Evolutionary conservation across 2,113 vertebrate genomes (phyloP).

Genomic region (Typhlomys cinereus): DNA sequence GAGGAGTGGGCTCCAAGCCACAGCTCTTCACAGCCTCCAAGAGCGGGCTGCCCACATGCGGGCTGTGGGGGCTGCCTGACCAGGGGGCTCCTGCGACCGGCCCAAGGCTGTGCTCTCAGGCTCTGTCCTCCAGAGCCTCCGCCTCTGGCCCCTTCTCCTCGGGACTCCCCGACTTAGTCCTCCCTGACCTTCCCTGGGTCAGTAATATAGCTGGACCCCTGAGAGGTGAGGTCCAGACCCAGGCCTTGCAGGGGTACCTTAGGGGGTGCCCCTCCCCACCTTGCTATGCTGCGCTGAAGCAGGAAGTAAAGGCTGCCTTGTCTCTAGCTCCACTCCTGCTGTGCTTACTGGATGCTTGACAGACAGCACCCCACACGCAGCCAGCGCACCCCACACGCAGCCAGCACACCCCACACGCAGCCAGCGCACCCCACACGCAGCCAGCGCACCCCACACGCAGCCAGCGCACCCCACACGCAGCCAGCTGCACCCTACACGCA

Average conservation of each 20-base stretch:
- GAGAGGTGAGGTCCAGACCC: not conserved
- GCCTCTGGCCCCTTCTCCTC: not conserved
- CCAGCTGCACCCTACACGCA: no score
- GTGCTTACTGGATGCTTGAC: no score
- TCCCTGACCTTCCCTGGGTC: not conserved
- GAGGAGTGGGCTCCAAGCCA: not conserved
- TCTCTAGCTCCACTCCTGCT: not conserved
- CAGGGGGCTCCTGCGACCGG: not conserved
- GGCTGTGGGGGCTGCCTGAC: not conserved
- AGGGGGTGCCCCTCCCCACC: not conserved
- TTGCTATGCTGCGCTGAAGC: not conserved
- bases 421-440: no score
- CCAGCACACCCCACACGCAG: no score
- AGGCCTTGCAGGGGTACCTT: not conserved
- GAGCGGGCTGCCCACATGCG: no score
- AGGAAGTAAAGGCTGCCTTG: not conserved
- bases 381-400: no score
- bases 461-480: no score
- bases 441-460: no score
- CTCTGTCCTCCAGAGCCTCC: not conserved
- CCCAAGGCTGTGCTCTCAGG: rapidly evolving
- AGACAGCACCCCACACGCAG: no score
- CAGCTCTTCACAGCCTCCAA: not conserved
- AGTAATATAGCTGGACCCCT: not conserved
- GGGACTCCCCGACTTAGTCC: not conserved